Evolutionary conservation across 2,888 invertebrate genomes (phyloP), one percentile per base, ranked within the genome.

Genomic region (Drosophila histrio): DNA sequence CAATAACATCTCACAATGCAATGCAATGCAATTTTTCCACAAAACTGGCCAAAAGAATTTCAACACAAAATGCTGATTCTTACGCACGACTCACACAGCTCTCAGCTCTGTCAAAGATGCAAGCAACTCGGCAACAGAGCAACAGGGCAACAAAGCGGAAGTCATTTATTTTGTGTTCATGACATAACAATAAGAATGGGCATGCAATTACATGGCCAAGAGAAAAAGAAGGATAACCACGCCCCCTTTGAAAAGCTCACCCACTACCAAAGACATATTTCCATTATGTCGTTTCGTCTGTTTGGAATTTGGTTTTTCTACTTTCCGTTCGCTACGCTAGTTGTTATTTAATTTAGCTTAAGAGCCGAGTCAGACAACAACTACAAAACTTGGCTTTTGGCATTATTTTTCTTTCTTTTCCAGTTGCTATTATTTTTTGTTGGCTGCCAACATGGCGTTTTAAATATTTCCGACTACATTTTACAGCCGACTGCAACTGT

Each of bases 391-490:
- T 61, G 46, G 15, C 47, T 64, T 63, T 54, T 36, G 30, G 34
- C 17, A 22, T 50, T 60, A 62, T 30, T 44, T 38, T 39, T 19
- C 24, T 38, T 38, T 34, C n/a, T 44, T 19, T 0, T 3, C 4
- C 21, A 28, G 47, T 22, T 21, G 53, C 36, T 52, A 9, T 52
- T 38, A 19, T 28, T 53, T 53, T 52, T 53, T 64, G 47, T 46
- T 52, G 39, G 6, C 17, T 46, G 54, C 32, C 72, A 71, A 49
- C 58, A 56, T 60, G 62, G 49, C 67, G 53, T 38, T 75, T 69
- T 70, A 82, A 82, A 82, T 72, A 80, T 82, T 84, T 82, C 82
- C 87, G 85, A 58, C 78, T 46, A 73, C 83, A 71, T 66, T 74
- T 74, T 47, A 77, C 72, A 62, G 61, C 17, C 59, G 77, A 65